Evolutionary conservation across 2,797 vertebrate genomes (phyloP), one percentile per base, ranked within the genome.

Genomic region (Chelon labrosus): DNA sequence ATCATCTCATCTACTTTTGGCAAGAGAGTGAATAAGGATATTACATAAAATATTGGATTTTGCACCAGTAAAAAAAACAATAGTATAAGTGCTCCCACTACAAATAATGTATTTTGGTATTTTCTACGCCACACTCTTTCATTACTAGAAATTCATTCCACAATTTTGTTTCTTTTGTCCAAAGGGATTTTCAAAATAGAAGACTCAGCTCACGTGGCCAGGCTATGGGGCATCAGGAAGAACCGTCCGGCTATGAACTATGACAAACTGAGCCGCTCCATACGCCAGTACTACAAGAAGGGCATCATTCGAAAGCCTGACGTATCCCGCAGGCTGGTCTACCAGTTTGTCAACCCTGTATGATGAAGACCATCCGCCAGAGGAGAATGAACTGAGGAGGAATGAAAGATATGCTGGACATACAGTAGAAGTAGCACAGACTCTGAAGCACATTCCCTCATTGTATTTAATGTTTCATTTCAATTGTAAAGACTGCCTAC

Each of bases 221-320:
- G 96, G 10, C 93, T 99, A 7, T 98, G 97, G 97, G 97, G 97
- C 74, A 95, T 98, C 88, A 93, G 97, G 53, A 99, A 99, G 93
- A 99, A 98, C 91, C 96, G 97, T 0, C 97, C 97, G 0, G 97
- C 97, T 70, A 99, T 99, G 97, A 98, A 99, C 94, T 99, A 98
- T 44, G 97, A 98, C 94, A 99, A 99, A 86, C 94, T 99, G 88
- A 99, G 97, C 83, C 97, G 97, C 79, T 99, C 97, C 38, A 98
- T 99, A 89, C 96, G 97, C 14, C 97, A 99, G 94, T 99, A 99
- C 94, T 99, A 99, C 91, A 99, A 97, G 91, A 99, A 99, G 77
- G 97, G 97, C 16, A 99, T 99, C 88, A 99, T 99, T 65, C 95
- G 97, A 0, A 99, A 99, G 77, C 97, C 97, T 0, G 97, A 97